Evolutionary conservation across 64 coral and sea anemone genomes (phyloP).

Genomic region (Montipora foliosa): DNA sequence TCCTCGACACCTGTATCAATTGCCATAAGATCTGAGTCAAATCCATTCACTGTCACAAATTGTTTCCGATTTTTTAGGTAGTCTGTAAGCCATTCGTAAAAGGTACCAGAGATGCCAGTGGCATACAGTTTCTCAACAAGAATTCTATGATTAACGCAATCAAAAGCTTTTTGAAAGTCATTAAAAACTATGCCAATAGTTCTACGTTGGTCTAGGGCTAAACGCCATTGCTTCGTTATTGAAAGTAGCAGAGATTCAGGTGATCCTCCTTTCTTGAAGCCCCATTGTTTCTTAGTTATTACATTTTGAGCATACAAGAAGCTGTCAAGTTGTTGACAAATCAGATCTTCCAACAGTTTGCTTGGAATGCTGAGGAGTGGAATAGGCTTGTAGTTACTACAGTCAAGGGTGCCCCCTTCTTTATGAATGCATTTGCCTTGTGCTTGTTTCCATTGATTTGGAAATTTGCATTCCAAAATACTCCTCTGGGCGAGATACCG

Average conservation of each 20-base stretch:
- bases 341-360: conserved; percentile 8
- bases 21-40: not conserved
- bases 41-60: not conserved
- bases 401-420: not conserved
- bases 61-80: not conserved
- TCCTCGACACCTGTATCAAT: not conserved
- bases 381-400: conserved; percentile 8
- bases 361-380: not conserved
- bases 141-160: conserved; percentile 31
- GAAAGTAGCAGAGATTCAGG: conserved; percentile 30
- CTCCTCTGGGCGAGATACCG: not conserved
- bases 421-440: not conserved
- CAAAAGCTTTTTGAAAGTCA: conserved; percentile 64
- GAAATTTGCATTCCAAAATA: not conserved
- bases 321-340: not conserved
- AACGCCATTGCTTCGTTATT: conserved; percentile 49
- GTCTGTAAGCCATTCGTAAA: not conserved
- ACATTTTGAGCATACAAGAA: not conserved
- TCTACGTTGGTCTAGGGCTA: conserved; percentile 24
- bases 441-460: not conserved
- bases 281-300: not conserved
- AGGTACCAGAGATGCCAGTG: not conserved
- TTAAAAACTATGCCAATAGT: not conserved
- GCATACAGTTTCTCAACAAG: conserved; percentile 5
- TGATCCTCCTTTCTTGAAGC: conserved; percentile 46